Base-by-base conservation (phyloP, 2,888 invertebrate species). In the Helobdella robusta region DNA sequence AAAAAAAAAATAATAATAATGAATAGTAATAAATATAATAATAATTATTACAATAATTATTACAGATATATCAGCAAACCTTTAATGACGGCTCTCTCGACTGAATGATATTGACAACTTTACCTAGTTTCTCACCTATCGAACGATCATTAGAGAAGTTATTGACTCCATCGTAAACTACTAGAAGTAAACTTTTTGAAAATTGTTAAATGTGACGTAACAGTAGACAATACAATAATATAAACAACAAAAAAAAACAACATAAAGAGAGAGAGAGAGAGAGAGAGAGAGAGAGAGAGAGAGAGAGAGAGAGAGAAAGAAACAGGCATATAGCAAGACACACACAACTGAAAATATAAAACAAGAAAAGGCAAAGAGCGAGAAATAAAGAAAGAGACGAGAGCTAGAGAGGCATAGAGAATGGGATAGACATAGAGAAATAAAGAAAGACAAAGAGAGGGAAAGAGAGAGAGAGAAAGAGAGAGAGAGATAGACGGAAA, bases 91-190 rank as follows among this genome's bases (percentile, higher is more conserved):
- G 94, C 79, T 98, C 98, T 76, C 97, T 85, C 74, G 90, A 90
- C 82, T 98, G 97, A 78, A 99, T 98, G 76, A 98, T 99, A 82
- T 95, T 93, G 73, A 98, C 97, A 76, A 98, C 97, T 76, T 92
- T 86, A 69, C 97, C 95, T 74, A 98, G 85, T 82, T 95, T 95
- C 81, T 98, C 97, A 78, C 94, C 94, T 93, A 81, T 15, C 72
- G 15, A 5, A 34, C 35, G 32, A 34, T 2, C 18, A n/a, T 59
- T 3, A 4, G 18, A 34, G n/a, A 20, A 32, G 2, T 59, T 32
- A 32, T 34, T 32, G n/a, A 56, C 6, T 28, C 4, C 58, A 8
- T 28, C 8, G 5, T 28, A 28, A 8, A 15, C 8, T 8, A 6
- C 30, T 8, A 56, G 8, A 18, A 8, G 25, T 11, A 8, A 20